Percentiles rank a stretch among this genome's conserved stretches.
These are phyloP conservation scores for Molossus alvarezi DNA, from an alignment of 2,797 vertebrate genomes.

Conservation along the genomic window DNA sequence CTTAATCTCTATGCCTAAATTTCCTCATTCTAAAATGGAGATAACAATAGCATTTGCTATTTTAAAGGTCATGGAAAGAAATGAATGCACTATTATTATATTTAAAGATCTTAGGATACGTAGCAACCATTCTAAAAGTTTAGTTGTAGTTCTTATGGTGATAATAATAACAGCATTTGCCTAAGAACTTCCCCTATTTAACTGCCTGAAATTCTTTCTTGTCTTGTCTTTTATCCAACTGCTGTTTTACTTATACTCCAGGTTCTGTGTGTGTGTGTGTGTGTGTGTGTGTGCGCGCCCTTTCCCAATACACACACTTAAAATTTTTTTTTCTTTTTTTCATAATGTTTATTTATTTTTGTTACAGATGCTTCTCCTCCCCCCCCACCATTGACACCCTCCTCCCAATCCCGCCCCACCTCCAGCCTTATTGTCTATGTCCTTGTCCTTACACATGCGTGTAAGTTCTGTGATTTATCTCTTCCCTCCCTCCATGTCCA, in stretches of 20 bases:
- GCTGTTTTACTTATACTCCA: neutral
- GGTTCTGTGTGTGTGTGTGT: neutral
- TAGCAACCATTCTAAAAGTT: neutral
- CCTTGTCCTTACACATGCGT: too few relatives aligned
- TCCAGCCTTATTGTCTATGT: too few relatives aligned
- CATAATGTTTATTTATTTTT: too few relatives aligned
- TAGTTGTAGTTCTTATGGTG: neutral
- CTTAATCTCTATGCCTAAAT: neutral
- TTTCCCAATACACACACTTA: neutral
- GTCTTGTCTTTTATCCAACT: neutral
- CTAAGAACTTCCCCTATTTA: neutral
- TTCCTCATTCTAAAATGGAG: conserved; percentile 13
- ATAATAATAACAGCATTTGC: neutral
- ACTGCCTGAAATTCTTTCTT: neutral
- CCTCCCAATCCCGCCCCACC: too few relatives aligned
- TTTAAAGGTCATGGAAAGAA: conserved; percentile 27
- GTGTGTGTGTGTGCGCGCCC: neutral
- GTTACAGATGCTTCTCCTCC: too few relatives aligned
- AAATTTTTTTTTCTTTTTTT: too few relatives aligned
- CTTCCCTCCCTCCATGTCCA: too few relatives aligned
- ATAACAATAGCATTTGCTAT: conserved; percentile 12
- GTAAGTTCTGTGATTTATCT: too few relatives aligned
- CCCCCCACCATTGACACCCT: too few relatives aligned
- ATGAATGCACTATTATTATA: neutral
- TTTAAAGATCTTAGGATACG: neutral